A percentile compares a stretch with the other conserved stretches of the same genome.
These are phyloP conservation scores for Acanthis flammea DNA, from an alignment of 2,797 vertebrate genomes.

Conservation along the genomic window DNA sequence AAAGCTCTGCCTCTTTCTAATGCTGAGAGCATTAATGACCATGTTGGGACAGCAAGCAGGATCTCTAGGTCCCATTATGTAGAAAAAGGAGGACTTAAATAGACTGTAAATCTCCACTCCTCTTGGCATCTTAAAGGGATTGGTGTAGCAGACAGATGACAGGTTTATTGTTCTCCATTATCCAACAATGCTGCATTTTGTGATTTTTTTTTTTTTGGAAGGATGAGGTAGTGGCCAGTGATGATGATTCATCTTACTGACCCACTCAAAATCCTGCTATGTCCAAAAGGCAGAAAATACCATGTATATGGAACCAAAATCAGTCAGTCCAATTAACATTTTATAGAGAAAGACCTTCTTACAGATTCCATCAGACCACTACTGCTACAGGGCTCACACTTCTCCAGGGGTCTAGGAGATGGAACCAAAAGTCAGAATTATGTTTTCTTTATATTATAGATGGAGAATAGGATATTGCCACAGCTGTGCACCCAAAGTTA, in stretches of 20 bases:
- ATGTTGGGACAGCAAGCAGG: rapidly evolving
- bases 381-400: background rate
- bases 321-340: background rate
- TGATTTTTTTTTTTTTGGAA: no score
- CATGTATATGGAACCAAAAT: background rate
- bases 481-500: background rate
- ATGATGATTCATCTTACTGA: background rate
- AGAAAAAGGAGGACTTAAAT: background rate
- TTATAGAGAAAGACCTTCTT: background rate
- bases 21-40: background rate
- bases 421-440: background rate
- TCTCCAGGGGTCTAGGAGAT: background rate
- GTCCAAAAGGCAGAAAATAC: background rate
- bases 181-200: background rate
- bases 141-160: rapidly evolving
- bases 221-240: rapidly evolving
- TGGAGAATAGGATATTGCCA: background rate
- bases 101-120: background rate
- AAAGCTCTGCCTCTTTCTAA: background rate
- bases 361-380: background rate
- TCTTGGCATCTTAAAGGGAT: background rate
- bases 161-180: background rate
- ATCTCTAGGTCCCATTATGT: background rate
- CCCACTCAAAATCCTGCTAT: background rate
- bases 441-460: background rate